A percentile compares a stretch with the other conserved stretches of the same genome.
Evolutionary conservation across 2,797 vertebrate species (phyloP).

Genomic region (Coilia nasus): DNA sequence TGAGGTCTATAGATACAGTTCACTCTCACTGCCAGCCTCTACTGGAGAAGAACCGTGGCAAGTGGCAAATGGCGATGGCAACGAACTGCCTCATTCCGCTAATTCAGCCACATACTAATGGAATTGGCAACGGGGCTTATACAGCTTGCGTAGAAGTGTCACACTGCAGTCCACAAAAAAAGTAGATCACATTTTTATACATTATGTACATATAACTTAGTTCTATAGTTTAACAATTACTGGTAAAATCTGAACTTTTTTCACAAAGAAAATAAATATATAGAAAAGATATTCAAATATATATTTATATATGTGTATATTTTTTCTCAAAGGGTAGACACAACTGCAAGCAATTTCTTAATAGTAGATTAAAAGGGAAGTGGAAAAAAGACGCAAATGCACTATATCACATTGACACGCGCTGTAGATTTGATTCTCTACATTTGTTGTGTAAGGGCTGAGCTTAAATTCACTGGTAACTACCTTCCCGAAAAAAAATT

Average conservation of each 20-base stretch:
- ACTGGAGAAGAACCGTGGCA: not conserved
- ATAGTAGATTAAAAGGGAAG: slow-evolving; percentile 56
- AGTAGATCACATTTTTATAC: slow-evolving; percentile 69
- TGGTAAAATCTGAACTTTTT: slow-evolving; percentile 65
- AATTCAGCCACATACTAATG: not conserved
- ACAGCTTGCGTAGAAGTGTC: slow-evolving; percentile 2
- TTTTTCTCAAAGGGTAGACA: slow-evolving; percentile 62
- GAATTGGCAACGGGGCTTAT: not conserved
- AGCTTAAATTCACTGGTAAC: slow-evolving; percentile 72
- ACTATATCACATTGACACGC: slow-evolving; percentile 66
- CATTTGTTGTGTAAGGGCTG: slow-evolving; percentile 24
- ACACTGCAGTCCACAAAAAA: slow-evolving; percentile 67
- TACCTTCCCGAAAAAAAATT: slow-evolving; percentile 54
- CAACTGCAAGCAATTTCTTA: slow-evolving; percentile 71
- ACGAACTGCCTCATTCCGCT: not conserved
- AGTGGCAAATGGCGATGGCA: not conserved
- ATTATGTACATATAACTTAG: slow-evolving; percentile 80
- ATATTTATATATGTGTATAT: slow-evolving; percentile 17
- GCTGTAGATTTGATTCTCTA: slow-evolving; percentile 46
- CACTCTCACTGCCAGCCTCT: not conserved
- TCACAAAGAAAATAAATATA: slow-evolving; percentile 79
- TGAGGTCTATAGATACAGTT: slow-evolving; percentile 46
- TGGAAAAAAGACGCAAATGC: slow-evolving; percentile 65
- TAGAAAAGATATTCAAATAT: slow-evolving; percentile 63
- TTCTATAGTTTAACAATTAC: slow-evolving; percentile 70